Evolutionary conservation across 2,888 invertebrate species (phyloP).

Genomic region (Drosophila prolongata): DNA sequence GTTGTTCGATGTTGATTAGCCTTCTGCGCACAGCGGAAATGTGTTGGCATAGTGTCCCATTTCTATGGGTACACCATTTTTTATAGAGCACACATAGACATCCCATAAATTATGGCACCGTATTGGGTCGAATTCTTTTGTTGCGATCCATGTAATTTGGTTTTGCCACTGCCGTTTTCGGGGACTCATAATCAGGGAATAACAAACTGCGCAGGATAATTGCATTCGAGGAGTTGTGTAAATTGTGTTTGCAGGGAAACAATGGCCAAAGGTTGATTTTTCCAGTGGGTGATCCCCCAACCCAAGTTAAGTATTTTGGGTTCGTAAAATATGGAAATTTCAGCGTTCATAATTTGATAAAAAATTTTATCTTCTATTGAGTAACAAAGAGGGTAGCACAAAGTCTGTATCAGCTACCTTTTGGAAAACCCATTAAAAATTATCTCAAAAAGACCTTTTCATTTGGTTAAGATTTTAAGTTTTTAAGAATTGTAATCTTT

Average conservation of each 20-base stretch:
- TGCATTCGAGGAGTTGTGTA: constrained; percentile 63
- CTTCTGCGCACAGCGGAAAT: constrained; percentile 79
- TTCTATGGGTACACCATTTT: constrained; percentile 27
- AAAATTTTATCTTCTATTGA: background rate
- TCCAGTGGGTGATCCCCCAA: constrained; percentile 40
- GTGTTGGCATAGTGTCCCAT: constrained; percentile 55
- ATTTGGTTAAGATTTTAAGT: too few relatives aligned
- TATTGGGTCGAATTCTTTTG: constrained; percentile 58
- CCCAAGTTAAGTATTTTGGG: background rate
- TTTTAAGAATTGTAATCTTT: too few relatives aligned
- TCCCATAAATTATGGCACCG: constrained; percentile 69
- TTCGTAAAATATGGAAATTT: constrained; percentile 3
- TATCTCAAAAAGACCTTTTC: background rate
- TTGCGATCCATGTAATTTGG: constrained; percentile 73
- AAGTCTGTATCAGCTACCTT: background rate
- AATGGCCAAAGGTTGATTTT: constrained; percentile 52
- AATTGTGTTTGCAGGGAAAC: constrained; percentile 67
- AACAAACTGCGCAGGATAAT: constrained; percentile 78
- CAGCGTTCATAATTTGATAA: constrained; percentile 9
- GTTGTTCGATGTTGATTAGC: constrained; percentile 73
- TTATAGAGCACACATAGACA: constrained; percentile 22
- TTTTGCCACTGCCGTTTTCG: constrained; percentile 62
- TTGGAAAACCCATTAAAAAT: background rate
- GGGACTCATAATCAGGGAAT: constrained; percentile 66
- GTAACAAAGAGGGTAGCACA: background rate